Evolutionary conservation across 2,113 vertebrate genomes (phyloP).

Genomic region (Ptychochromis oligacanthus): DNA sequence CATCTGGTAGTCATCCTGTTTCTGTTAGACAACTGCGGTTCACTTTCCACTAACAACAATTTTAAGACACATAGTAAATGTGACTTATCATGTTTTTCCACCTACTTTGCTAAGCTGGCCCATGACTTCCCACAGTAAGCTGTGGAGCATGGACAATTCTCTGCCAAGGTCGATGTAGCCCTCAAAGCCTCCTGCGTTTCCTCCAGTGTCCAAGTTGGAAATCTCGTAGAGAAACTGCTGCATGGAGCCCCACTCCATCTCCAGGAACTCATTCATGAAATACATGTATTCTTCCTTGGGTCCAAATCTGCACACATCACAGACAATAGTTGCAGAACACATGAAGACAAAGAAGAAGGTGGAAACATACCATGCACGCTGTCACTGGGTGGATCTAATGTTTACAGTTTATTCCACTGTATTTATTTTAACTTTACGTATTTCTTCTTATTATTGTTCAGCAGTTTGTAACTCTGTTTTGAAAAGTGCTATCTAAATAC

Average conservation of each 20-base stretch:
- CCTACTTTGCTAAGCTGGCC: slow-evolving; percentile 95
- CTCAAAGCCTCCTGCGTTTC: slow-evolving; percentile 94
- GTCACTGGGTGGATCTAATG: background rate
- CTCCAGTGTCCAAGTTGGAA: slow-evolving; percentile 94
- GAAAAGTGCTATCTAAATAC: too few species aligned
- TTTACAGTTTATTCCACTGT: background rate
- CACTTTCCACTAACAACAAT: background rate
- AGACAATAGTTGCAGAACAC: background rate
- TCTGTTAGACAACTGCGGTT: background rate
- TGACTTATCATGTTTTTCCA: background rate
- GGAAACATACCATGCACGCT: background rate
- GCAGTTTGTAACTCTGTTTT: too few species aligned
- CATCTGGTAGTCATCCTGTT: too few species aligned
- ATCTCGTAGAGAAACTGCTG: slow-evolving; percentile 98
- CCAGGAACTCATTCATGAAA: slow-evolving; percentile 99
- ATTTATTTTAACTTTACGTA: too few species aligned
- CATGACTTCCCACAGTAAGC: slow-evolving; percentile 96
- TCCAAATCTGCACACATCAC: slow-evolving; percentile 84
- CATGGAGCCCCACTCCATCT: slow-evolving; percentile 98
- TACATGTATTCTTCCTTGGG: slow-evolving; percentile 97
- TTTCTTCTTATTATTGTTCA: too few species aligned
- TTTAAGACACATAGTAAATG: background rate
- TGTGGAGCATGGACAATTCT: slow-evolving; percentile 93
- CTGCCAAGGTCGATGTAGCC: slow-evolving; percentile 98
- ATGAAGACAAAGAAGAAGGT: background rate